Base-by-base conservation (phyloP, 92 coral and sea anemone species). In the Epizoanthus fatuus region DNA sequence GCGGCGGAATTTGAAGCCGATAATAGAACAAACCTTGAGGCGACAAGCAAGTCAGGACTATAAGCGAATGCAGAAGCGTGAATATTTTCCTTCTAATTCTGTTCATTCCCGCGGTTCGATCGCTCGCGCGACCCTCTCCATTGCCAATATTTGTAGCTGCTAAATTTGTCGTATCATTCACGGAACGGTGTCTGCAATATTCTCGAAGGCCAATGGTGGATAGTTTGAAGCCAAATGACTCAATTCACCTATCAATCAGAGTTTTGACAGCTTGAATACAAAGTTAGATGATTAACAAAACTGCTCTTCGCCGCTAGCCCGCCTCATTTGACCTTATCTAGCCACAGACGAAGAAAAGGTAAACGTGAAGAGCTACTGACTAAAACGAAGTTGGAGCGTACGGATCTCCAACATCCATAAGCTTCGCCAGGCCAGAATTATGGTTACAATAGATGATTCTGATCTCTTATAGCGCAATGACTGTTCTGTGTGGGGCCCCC, bases 171-270 rank as follows among this genome's bases (percentile, higher is more conserved):
- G 82, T 40, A 62, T 38, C 82, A 22, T 60, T 63, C 82, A 49
- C 88, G 62, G 47, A 66, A 71, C 56, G 32, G 44, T 29, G 57
- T 56, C 53, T 51, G 40, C 56, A 66, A 10, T 80, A 60, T 57
- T 19, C 62, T 37, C 56, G 78, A 81, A 81, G 52, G 56, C 82
- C 82, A 60, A 62, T 77, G 58, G 82, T 19, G 42, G 81, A 77
- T 77, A 44, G 70, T 77, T 77, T 60, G 39, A 85, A 86, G 76
- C 90, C 89, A 93, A 93, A 93, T 90, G 98, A 89, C 82, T 94
- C 98, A 94, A 96, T 96, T 92, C 96, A 90, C 84, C 96, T 91
- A 96, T 96, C 99, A 96, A 96, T 96, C 99, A 96, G 94, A 88
- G 77, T 88, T 87, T 83, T 96, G 99, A 96, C 99, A 96, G 98